Conservation (phyloP, 2,888 invertebrate genomes). For the Emmelina monodactyla region DNA sequence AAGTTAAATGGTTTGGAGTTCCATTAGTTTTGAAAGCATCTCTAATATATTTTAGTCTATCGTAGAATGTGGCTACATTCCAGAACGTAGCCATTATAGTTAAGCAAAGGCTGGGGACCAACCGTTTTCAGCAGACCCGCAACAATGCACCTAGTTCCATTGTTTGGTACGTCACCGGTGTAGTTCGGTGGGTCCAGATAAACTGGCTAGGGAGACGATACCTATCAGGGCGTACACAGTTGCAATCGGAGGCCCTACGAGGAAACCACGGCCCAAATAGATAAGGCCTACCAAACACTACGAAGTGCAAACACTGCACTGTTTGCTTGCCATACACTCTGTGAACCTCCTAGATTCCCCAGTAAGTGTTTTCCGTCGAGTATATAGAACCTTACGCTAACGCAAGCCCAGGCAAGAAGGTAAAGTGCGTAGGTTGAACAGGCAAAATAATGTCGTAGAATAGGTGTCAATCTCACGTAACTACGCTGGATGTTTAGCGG, state of each 20-base stretch:
- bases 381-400: slow-evolving; percentile 8
- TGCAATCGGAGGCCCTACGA: slow-evolving; percentile 34
- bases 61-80: background rate
- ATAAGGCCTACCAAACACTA: slow-evolving; percentile 41
- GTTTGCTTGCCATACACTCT: slow-evolving; percentile 21
- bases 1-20: slow-evolving; percentile 25
- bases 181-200: slow-evolving; percentile 3
- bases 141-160: slow-evolving; percentile 6
- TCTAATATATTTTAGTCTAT: slow-evolving; percentile 19
- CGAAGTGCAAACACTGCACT: slow-evolving; percentile 29
- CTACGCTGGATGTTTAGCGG: slow-evolving; percentile 23
- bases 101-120: slow-evolving; percentile 9
- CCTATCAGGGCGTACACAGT: slow-evolving; percentile 17
- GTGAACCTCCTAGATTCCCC: no score
- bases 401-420: no score
- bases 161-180: background rate
- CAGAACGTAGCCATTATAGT: slow-evolving; percentile 13
- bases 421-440: no score
- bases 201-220: slow-evolving; percentile 4
- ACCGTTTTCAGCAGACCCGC: slow-evolving; percentile 6
- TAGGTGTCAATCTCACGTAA: slow-evolving; percentile 24
- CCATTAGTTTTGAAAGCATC: slow-evolving; percentile 26
- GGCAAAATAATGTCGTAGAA: no score
- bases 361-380: background rate
- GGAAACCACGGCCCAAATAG: slow-evolving; percentile 57